Conservation (phyloP, 2,113 vertebrate genomes). For the Tympanuchus pallidicinctus region DNA sequence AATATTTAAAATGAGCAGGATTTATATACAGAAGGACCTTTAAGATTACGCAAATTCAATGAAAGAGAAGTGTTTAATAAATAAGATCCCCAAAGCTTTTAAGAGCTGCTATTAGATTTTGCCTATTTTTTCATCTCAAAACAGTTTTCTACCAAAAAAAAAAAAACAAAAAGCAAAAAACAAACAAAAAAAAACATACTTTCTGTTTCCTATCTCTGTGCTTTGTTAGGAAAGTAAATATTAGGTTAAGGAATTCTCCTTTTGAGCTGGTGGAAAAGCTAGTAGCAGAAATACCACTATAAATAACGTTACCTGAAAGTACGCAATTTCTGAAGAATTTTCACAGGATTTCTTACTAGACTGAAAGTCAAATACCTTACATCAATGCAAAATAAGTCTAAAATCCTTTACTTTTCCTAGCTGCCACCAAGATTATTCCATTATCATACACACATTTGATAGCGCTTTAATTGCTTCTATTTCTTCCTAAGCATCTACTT, state of each 20-base stretch:
- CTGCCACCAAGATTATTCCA: background rate
- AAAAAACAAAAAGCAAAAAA: no score
- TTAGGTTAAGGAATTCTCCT: background rate
- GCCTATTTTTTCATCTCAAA: background rate
- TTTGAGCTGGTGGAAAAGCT: background rate
- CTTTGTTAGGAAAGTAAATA: background rate
- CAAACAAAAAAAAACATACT: background rate
- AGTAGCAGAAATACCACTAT: background rate
- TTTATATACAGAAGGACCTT: background rate
- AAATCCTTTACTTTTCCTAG: background rate
- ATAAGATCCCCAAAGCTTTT: background rate
- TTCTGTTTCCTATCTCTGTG: background rate
- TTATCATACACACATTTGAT: background rate
- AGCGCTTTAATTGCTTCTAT: slow-evolving; percentile 27
- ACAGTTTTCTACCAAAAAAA: background rate
- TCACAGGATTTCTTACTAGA: background rate
- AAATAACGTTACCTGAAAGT: background rate
- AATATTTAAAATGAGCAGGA: background rate
- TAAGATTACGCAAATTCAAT: background rate
- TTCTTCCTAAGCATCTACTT: slow-evolving; percentile 28
- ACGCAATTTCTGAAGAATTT: slow-evolving; percentile 8
- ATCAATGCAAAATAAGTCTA: background rate
- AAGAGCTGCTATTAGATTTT: background rate
- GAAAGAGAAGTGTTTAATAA: background rate
- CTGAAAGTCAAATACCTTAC: slow-evolving; percentile 3